A percentile compares a stretch with the other conserved stretches of the same genome.
Conservation (phyloP, 2,797 vertebrate species). For the Callimico goeldii region DNA sequence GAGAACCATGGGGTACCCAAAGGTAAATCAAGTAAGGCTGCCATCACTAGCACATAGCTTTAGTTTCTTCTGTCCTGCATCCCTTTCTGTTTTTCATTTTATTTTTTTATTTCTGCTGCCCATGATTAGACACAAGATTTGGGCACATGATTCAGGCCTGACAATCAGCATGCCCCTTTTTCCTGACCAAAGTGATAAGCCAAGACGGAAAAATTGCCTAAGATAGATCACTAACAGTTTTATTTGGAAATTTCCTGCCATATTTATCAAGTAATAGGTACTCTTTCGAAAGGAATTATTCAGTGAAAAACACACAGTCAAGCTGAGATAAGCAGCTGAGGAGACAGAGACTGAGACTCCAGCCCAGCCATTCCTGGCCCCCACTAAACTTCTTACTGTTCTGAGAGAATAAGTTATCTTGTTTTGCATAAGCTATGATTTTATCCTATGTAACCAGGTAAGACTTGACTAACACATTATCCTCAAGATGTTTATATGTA, state of each 20-base stretch:
- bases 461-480: background rate
- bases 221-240: background rate
- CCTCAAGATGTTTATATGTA: background rate
- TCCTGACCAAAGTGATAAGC: background rate
- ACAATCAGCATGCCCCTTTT: background rate
- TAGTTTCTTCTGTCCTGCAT: background rate
- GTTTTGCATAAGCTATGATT: background rate
- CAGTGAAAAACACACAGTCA: background rate
- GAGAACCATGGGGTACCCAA: background rate
- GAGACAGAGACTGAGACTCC: background rate
- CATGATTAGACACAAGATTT: background rate
- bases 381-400: background rate
- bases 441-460: background rate
- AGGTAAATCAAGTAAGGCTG: background rate
- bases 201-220: background rate
- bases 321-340: background rate
- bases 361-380: background rate
- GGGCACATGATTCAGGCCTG: background rate
- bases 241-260: background rate
- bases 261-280: background rate
- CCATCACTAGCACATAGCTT: fast-evolving
- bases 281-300: background rate
- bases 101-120: background rate
- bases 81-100: background rate
- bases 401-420: background rate